phyloP scores from a whole-genome alignment of 2,888 invertebrate species.

The Drosophila nr. perissopoda region DNA sequence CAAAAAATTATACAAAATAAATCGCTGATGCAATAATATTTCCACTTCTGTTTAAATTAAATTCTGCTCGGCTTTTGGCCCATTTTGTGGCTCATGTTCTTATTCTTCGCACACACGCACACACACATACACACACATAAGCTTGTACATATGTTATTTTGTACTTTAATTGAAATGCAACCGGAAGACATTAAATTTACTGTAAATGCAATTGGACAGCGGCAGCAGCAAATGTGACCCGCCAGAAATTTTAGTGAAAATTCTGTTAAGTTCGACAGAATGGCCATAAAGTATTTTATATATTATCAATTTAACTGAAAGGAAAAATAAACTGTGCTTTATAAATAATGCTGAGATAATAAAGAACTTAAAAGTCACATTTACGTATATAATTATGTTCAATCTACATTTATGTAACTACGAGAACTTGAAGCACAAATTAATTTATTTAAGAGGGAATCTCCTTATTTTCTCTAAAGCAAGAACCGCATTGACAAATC shows the following conservation, averaged over 20 bases:
- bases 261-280: conserved; percentile 29
- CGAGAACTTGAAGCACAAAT: neutral
- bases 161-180: conserved; percentile 44
- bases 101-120: conserved; percentile 17
- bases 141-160: conserved; percentile 10
- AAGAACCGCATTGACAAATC: neutral
- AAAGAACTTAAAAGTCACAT: neutral
- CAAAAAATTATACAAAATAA: conserved; percentile 9
- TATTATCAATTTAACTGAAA: conserved; percentile 27
- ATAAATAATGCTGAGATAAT: neutral
- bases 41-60: conserved; percentile 49
- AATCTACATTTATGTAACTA: neutral
- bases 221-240: conserved; percentile 25
- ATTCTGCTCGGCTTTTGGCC: conserved; percentile 38
- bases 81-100: conserved; percentile 20
- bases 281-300: conserved; percentile 15
- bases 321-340: neutral
- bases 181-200: conserved; percentile 47
- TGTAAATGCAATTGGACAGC: conserved; percentile 26
- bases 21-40: conserved; percentile 40
- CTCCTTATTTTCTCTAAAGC: too few species aligned
- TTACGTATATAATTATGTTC: neutral
- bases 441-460: neutral
- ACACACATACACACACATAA: neutral
- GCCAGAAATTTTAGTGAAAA: conserved; percentile 30